Evolutionary conservation across 2,113 vertebrate genomes (phyloP), one percentile per base, ranked within the genome.

Genomic region (Catagonus wagneri): DNA sequence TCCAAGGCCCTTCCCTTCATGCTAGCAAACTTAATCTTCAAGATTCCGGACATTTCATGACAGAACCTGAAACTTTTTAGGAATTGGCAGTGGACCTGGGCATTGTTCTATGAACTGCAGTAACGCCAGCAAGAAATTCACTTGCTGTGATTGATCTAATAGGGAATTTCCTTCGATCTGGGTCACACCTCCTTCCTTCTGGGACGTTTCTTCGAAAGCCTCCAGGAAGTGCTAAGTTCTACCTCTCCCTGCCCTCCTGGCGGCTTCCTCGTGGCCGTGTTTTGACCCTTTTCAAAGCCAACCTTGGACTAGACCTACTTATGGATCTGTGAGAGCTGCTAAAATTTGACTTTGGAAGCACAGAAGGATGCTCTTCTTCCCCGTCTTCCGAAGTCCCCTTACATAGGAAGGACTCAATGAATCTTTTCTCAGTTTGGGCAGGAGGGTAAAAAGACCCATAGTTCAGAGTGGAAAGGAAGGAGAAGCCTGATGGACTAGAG

Each of bases 171-270:
- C 23, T 83, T 83, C 1, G 7, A 7, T 20, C 1, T 29, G 7
- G 15, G 1, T 60, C 16, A 50, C 92, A 69, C 29, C 7, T 4
- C 3, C 2, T 4, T 34, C 5, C 10, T 61, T 32, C 68, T 61
- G 13, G 89, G 4, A 23, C 83, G 6, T 23, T 16, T 36, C 19
- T 81, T 32, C 32, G 23, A 12, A 20, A 78, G 25, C 19, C 4
- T 34, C 29, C 13, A 6, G 27, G 34, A 56, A 17, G 27, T 76
- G 36, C 58, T 22, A 2, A 19, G 4, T 5, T 15, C 44, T 65
- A 2, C 2, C 22, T 68, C 50, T 34, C 34, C 27, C 2, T 27
- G 0, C 2, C 25, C 1, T 71, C 34, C 29, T 25, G 13, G 12
- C 50, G 34, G 1, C 27, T 74, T 23, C 39, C 25, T 15, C 12